Conservation (phyloP, 1,140 invertebrate genomes). For the Pantala flavescens region DNA sequence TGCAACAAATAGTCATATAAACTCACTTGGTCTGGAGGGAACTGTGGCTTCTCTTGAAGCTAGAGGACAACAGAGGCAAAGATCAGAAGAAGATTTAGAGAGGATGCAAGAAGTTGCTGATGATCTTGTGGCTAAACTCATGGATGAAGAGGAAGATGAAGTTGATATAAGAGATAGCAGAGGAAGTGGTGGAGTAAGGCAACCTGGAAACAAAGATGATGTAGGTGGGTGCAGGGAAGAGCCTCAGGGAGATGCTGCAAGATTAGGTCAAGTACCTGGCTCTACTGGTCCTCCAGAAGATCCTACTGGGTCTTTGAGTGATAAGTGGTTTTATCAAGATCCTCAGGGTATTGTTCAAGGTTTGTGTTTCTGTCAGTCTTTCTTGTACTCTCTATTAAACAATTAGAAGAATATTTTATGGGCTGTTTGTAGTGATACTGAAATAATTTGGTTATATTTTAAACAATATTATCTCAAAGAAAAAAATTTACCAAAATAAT, state of each 20-base stretch:
- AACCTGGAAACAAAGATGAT: background rate
- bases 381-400: too few species aligned
- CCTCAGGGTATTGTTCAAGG: constrained; percentile 61
- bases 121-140: constrained; percentile 61
- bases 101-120: constrained; percentile 58
- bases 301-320: constrained; percentile 34
- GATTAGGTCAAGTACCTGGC: constrained; percentile 22
- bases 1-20: background rate
- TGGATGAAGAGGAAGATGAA: constrained; percentile 48
- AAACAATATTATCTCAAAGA: too few species aligned
- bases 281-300: constrained; percentile 27
- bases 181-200: constrained; percentile 11
- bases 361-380: constrained; percentile 68
- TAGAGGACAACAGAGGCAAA: constrained; percentile 26
- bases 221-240: constrained; percentile 21
- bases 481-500: too few species aligned
- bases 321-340: constrained; percentile 75
- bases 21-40: background rate
- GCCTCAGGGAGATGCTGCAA: constrained; percentile 30
- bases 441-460: too few species aligned
- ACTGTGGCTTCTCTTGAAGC: background rate
- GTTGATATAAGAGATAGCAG: constrained; percentile 4
- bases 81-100: constrained; percentile 44
- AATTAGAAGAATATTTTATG: too few species aligned
- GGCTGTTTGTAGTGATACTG: too few species aligned